Conservation (phyloP, 1,140 invertebrate species). For the Drosophila parvula region DNA sequence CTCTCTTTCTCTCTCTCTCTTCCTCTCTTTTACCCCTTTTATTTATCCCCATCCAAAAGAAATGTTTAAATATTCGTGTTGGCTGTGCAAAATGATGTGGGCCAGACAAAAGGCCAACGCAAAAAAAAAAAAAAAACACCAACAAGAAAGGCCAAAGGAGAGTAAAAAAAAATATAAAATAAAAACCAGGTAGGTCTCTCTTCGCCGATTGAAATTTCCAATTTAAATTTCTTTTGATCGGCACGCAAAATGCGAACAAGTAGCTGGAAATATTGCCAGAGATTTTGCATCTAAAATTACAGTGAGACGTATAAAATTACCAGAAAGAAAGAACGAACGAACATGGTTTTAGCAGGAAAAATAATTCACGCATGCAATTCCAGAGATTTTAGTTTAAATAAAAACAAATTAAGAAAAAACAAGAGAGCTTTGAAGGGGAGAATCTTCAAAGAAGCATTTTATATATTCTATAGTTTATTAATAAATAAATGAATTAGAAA, state of each 20-base stretch:
- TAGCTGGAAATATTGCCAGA: slow-evolving; percentile 45
- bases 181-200: slow-evolving; percentile 62
- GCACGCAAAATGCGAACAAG: slow-evolving; percentile 55
- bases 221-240: slow-evolving; percentile 66
- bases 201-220: slow-evolving; percentile 52
- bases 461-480: too few species aligned
- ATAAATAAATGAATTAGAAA: background rate
- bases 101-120: slow-evolving; percentile 48
- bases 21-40: slow-evolving; percentile 6
- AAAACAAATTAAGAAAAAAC: background rate
- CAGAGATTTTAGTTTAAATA: background rate
- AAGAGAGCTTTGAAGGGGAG: background rate
- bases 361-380: background rate
- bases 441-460: too few species aligned
- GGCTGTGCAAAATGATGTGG: slow-evolving; percentile 61
- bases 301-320: slow-evolving; percentile 68
- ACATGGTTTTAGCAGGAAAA: slow-evolving; percentile 28
- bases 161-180: slow-evolving; percentile 3
- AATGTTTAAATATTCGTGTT: slow-evolving; percentile 10
- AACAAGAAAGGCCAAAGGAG: background rate
- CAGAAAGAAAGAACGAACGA: background rate
- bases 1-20: slow-evolving; percentile 20
- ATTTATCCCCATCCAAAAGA: slow-evolving; percentile 6
- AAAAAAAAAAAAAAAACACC: background rate
- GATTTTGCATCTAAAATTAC: slow-evolving; percentile 72